Evolutionary conservation across 2,113 vertebrate species (phyloP).

Genomic region (Microcebus murinus): DNA sequence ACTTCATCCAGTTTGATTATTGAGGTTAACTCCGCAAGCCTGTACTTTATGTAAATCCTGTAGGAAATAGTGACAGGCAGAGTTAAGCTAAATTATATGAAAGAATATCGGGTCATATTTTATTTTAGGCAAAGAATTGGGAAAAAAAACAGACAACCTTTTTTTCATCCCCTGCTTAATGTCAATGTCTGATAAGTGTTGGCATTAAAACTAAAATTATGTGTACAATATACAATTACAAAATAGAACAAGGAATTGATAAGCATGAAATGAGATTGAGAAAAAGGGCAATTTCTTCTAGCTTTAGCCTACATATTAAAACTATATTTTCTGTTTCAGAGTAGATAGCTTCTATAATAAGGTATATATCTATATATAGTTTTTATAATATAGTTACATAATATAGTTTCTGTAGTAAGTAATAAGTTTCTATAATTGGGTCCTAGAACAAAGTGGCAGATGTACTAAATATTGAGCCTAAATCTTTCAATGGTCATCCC

Average conservation of each 20-base stretch:
- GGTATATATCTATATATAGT: background rate
- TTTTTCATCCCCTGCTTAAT: conserved; percentile 10
- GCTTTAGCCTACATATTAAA: background rate
- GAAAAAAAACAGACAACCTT: background rate
- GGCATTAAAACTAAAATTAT: conserved; percentile 55
- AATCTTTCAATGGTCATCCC: background rate
- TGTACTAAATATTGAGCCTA: background rate
- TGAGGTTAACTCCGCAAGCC: conserved; percentile 13
- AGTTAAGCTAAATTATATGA: conserved; percentile 28
- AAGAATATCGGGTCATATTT: background rate
- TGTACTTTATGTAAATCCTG: conserved; percentile 19
- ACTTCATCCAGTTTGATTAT: conserved; percentile 48
- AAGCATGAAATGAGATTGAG: background rate
- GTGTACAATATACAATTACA: background rate
- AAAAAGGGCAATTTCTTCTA: background rate
- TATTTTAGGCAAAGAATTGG: background rate
- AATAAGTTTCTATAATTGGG: background rate
- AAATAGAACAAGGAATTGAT: conserved; percentile 3
- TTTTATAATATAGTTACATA: background rate
- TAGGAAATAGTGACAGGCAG: background rate
- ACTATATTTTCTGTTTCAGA: conserved; percentile 11
- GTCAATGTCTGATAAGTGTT: background rate
- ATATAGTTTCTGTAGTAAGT: background rate
- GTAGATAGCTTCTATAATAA: background rate
- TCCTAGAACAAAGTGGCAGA: background rate